These are phyloP conservation scores for Unio pictorum DNA, from an alignment of 2,888 invertebrate species.

Conservation along the genomic window DNA sequence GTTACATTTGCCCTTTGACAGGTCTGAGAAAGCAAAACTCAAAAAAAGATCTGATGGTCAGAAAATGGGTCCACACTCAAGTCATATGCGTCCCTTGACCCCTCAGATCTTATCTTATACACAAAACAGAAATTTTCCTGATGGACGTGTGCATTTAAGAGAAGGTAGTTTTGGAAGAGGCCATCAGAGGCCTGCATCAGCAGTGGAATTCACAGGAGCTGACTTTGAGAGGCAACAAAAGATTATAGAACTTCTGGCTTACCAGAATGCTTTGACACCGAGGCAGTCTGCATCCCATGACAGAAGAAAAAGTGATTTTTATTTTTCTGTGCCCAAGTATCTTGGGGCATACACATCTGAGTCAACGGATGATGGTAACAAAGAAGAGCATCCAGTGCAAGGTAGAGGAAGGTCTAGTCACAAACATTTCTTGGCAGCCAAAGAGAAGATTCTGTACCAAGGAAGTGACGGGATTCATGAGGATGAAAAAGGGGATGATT, in stretches of 20 bases:
- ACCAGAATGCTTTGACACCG: slow-evolving; percentile 21
- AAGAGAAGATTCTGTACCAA: slow-evolving; percentile 25
- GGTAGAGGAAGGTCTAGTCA: slow-evolving; percentile 17
- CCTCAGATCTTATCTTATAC: slow-evolving; percentile 39
- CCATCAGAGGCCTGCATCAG: slow-evolving; percentile 47
- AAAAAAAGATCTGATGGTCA: slow-evolving; percentile 29
- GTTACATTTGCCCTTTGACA: slow-evolving; percentile 33
- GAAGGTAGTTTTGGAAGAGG: slow-evolving; percentile 21
- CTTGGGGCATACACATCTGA: slow-evolving; percentile 32
- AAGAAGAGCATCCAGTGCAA: slow-evolving; percentile 13
- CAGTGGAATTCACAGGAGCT: slow-evolving; percentile 49
- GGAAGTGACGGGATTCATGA: slow-evolving; percentile 9
- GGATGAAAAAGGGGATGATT: slow-evolving; percentile 1
- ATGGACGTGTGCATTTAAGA: slow-evolving; percentile 24
- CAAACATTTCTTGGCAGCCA: slow-evolving; percentile 28
- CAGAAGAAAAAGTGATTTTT: slow-evolving; percentile 39
- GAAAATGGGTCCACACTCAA: slow-evolving; percentile 31
- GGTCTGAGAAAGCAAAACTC: slow-evolving; percentile 19
- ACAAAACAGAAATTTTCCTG: slow-evolving; percentile 29
- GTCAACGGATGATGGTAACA: slow-evolving; percentile 15
- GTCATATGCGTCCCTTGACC: slow-evolving; percentile 42
- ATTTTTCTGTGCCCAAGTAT: slow-evolving; percentile 41
- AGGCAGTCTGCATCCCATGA: slow-evolving; percentile 30
- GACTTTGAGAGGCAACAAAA: slow-evolving; percentile 24
- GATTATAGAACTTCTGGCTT: slow-evolving; percentile 40